Conservation (phyloP, 1,140 invertebrate genomes). For the Cecropterus lyciades region DNA sequence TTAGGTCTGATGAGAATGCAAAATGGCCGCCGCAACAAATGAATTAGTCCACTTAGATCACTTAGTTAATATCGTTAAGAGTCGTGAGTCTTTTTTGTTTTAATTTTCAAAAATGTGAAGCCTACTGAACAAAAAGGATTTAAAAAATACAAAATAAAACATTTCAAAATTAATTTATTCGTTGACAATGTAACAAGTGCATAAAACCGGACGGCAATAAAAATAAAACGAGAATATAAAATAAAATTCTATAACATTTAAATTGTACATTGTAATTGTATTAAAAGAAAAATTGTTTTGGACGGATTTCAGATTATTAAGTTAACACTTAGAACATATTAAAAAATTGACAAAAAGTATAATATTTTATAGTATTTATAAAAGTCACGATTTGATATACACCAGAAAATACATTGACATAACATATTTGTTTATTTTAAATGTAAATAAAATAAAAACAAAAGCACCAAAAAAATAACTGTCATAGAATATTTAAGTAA, state of each 20-base stretch:
- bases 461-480: neutral
- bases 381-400: too few species aligned
- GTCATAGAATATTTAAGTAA: neutral
- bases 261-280: neutral
- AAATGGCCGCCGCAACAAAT: too few species aligned
- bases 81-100: too few species aligned
- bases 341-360: too few species aligned
- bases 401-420: too few species aligned
- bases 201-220: neutral
- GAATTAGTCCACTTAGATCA: too few species aligned
- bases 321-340: neutral
- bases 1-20: too few species aligned
- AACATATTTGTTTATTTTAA: too few species aligned
- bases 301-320: slow-evolving; percentile 23
- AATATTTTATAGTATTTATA: too few species aligned
- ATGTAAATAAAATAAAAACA: neutral
- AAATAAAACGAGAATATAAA: slow-evolving; percentile 22
- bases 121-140: too few species aligned
- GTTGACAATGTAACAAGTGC: slow-evolving; percentile 3
- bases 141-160: neutral
- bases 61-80: too few species aligned
- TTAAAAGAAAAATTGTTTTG: neutral
- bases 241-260: slow-evolving; percentile 6
- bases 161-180: neutral
- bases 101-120: too few species aligned